Conservation (phyloP, 30 jellyfish, hydroid and myxozoan genomes). For the Euphysa ruthae region DNA sequence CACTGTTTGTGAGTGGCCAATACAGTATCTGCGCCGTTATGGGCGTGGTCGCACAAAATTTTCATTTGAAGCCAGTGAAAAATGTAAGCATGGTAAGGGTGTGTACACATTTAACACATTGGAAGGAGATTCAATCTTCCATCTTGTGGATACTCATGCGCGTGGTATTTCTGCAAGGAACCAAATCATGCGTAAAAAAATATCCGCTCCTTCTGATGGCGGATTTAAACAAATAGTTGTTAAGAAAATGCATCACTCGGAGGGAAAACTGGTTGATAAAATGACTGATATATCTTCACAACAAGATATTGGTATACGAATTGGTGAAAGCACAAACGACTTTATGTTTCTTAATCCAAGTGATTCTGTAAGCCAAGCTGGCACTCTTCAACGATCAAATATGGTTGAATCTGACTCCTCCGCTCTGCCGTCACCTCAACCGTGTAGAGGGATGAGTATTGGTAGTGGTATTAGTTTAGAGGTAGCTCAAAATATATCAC, state of each 20-base stretch:
- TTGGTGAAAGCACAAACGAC: constrained; percentile 35
- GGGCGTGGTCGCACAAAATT: constrained; percentile 96
- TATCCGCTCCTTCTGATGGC: constrained; percentile 57
- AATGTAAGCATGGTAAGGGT: constrained; percentile 82
- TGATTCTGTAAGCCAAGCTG: constrained; percentile 32
- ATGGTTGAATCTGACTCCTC: too few relatives aligned
- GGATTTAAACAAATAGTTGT: constrained; percentile 65
- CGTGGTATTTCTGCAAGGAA: constrained; percentile 51
- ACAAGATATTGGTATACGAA: constrained; percentile 18
- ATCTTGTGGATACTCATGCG: constrained; percentile 73
- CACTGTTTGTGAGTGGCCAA: constrained; percentile 90
- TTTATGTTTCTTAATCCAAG: constrained; percentile 11
- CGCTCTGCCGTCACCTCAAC: too few relatives aligned
- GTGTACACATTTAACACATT: constrained; percentile 87
- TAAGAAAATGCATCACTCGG: constrained; percentile 74
- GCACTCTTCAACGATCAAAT: constrained; percentile 19
- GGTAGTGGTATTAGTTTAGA: constrained; percentile 36
- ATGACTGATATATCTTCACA: constrained; percentile 32
- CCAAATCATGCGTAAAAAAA: constrained; percentile 41
- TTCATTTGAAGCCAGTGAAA: constrained; percentile 95
- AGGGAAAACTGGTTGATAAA: constrained; percentile 65
- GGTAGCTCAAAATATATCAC: constrained; percentile 40
- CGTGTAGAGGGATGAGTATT: constrained; percentile 37
- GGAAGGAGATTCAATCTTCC: constrained; percentile 96
- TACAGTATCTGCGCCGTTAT: constrained; percentile 83